These are phyloP conservation scores for Amphipoea oculea DNA, from an alignment of 2,888 invertebrate genomes.

Conservation along the genomic window DNA sequence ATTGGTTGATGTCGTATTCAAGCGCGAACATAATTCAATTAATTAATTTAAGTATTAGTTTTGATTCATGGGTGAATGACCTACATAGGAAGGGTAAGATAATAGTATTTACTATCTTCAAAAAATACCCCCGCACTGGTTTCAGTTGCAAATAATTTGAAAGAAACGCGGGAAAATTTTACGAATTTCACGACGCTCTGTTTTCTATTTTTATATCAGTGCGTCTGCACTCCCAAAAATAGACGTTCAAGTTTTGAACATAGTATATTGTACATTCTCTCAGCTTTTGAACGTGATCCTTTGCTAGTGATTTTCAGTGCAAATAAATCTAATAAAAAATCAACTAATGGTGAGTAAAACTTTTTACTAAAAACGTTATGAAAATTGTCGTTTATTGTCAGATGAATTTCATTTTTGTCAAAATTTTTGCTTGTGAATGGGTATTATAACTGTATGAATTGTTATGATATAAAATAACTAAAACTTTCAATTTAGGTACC, in stretches of 20 bases:
- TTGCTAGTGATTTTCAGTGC: slow-evolving; percentile 53
- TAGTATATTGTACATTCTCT: slow-evolving; percentile 70
- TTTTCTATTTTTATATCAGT: slow-evolving; percentile 83
- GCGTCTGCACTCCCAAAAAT: slow-evolving; percentile 85
- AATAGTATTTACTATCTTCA: neutral
- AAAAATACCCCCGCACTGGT: neutral
- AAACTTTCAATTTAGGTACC: neutral
- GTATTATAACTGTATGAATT: neutral
- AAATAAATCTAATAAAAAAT: slow-evolving; percentile 34
- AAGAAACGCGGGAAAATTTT: slow-evolving; percentile 79
- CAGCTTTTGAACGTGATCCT: slow-evolving; percentile 64
- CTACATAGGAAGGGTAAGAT: neutral
- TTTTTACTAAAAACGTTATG: slow-evolving; percentile 51
- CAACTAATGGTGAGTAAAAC: slow-evolving; percentile 71
- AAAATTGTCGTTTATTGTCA: slow-evolving; percentile 40
- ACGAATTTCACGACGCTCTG: slow-evolving; percentile 73
- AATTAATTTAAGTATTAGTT: neutral
- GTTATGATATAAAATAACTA: neutral
- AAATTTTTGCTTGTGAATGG: slow-evolving; percentile 35
- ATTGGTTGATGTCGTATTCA: slow-evolving; percentile 42
- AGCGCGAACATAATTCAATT: neutral
- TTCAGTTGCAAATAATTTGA: slow-evolving; percentile 45
- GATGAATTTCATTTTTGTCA: slow-evolving; percentile 36
- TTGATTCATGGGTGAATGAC: neutral
- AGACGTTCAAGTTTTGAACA: slow-evolving; percentile 81